Percentiles rank a stretch among this genome's conserved stretches.
Conservation (phyloP, 2,797 vertebrate genomes). For the Phylloscopus collybita region DNA sequence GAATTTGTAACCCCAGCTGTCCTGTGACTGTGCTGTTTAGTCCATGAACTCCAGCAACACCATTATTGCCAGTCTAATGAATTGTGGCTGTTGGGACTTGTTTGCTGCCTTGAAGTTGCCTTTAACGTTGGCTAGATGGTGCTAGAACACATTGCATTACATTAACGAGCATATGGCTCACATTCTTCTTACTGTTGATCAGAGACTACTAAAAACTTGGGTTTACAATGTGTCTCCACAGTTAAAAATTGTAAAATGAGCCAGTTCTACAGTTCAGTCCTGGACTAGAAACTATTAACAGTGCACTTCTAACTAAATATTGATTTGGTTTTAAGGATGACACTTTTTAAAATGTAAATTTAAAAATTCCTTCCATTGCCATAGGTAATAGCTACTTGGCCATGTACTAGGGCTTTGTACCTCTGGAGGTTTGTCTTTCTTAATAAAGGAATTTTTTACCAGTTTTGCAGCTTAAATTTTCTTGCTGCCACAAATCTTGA, state of each 20-base stretch:
- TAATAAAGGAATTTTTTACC: background rate
- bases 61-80: background rate
- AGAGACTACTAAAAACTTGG: background rate
- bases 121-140: constrained; percentile 27
- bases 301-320: background rate
- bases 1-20: background rate
- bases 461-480: background rate
- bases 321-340: background rate
- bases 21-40: background rate
- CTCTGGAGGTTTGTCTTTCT: background rate
- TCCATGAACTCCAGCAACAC: background rate
- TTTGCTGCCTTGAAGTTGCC: constrained; percentile 11
- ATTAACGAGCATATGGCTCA: background rate
- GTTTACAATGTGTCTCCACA: background rate
- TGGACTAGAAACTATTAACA: background rate
- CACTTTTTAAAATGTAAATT: background rate
- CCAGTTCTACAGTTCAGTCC: background rate
- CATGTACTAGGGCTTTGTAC: background rate
- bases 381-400: background rate
- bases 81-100: too few relatives aligned
- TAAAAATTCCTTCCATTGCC: background rate
- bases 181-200: background rate
- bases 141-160: background rate
- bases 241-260: background rate
- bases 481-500: background rate